phyloP scores from a whole-genome alignment of 2,888 invertebrate species.

The Dromius quadrimaculatus region DNA sequence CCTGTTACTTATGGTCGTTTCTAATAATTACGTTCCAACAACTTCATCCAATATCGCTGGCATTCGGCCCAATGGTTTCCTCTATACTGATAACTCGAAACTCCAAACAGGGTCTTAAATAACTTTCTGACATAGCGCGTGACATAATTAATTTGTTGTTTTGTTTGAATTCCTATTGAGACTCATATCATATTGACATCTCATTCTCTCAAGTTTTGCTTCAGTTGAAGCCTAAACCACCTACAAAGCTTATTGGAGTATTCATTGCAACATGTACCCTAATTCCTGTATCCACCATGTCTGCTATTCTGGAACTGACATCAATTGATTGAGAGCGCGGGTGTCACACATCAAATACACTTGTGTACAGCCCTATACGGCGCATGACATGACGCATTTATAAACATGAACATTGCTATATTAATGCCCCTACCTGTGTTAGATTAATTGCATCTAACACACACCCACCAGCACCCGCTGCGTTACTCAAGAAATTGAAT shows the following conservation, averaged over 20 bases:
- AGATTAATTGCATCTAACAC: conserved; percentile 36
- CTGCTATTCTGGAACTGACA: not conserved
- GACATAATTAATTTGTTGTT: conserved; percentile 44
- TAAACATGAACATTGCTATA: conserved; percentile 2
- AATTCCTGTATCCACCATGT: no score
- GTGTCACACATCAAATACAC: conserved; percentile 8
- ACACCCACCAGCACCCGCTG: conserved; percentile 21
- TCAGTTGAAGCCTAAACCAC: no score
- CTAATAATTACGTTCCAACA: conserved; percentile 42
- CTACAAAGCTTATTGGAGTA: no score
- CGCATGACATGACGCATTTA: conserved; percentile 11
- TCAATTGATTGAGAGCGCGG: not conserved
- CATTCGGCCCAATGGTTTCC: conserved; percentile 34
- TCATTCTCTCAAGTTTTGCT: no score
- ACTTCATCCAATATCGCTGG: conserved; percentile 42
- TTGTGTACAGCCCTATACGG: conserved; percentile 7
- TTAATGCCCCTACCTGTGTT: conserved; percentile 14
- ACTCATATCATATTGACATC: no score
- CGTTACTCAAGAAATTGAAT: conserved; percentile 45
- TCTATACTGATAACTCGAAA: conserved; percentile 27
- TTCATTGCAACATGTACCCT: no score
- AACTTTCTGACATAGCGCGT: conserved; percentile 6
- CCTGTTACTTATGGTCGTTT: conserved; percentile 43
- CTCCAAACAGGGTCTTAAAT: conserved; percentile 6
- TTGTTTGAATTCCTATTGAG: no score